Evolutionary conservation across 1,140 invertebrate genomes (phyloP).

Genomic region (Trichomalopsis sarcophagae): DNA sequence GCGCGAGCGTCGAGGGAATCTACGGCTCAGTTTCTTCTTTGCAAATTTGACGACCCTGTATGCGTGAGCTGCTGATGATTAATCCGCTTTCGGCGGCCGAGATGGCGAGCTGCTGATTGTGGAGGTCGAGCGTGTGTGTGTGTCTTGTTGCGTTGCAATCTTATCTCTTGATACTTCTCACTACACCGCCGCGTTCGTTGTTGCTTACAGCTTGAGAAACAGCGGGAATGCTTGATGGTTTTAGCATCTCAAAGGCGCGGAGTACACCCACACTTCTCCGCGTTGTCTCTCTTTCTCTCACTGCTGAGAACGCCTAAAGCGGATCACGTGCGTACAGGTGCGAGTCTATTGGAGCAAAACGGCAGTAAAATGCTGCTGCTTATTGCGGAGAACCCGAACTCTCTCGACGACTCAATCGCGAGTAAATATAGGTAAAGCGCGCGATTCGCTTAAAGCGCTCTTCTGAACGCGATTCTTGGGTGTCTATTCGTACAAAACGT

Average conservation of each 20-base stretch:
- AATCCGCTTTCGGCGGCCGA: constrained; percentile 10
- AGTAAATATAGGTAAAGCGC: constrained; percentile 57
- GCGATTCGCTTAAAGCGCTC: neutral
- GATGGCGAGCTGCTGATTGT: neutral
- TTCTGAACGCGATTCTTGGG: neutral
- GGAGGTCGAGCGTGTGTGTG: too few relatives aligned
- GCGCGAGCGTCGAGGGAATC: neutral
- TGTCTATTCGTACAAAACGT: too few relatives aligned
- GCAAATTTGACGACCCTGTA: neutral
- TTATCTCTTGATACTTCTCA: too few relatives aligned
- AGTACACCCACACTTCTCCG: neutral
- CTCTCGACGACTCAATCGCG: constrained; percentile 56
- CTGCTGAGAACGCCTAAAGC: neutral
- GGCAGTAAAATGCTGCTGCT: constrained; percentile 8
- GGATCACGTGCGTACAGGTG: too few relatives aligned
- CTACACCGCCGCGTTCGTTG: neutral
- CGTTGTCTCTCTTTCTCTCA: neutral
- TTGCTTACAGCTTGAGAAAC: neutral
- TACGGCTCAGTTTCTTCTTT: constrained; percentile 22
- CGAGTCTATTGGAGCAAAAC: neutral
- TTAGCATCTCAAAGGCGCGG: neutral
- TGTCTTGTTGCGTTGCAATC: too few relatives aligned
- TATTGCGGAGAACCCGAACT: constrained; percentile 39
- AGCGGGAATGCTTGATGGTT: neutral
- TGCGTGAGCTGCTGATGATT: neutral